phyloP scores from a whole-genome alignment of 2,113 vertebrate species.

The Malaclemys terrapin region DNA sequence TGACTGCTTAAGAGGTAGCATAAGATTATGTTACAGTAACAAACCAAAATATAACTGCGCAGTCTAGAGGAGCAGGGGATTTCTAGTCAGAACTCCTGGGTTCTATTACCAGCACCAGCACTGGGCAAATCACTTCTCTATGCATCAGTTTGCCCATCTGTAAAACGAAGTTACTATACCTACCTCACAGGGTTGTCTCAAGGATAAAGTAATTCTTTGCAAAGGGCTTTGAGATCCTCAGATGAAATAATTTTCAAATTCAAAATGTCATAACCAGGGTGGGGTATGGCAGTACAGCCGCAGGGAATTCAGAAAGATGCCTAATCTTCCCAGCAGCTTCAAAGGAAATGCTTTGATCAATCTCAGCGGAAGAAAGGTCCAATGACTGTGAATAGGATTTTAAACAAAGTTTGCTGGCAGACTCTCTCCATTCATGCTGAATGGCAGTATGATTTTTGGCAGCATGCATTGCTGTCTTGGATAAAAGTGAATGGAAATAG shows the following conservation, averaged over 20 bases:
- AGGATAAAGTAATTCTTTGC: background rate
- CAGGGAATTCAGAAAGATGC: background rate
- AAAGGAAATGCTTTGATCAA: background rate
- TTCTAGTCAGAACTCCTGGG: background rate
- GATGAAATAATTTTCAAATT: fast-evolving
- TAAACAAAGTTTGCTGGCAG: constrained; percentile 18
- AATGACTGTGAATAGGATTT: background rate
- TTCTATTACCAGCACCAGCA: background rate
- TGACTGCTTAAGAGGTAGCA: fast-evolving
- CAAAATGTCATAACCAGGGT: background rate
- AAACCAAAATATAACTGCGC: background rate
- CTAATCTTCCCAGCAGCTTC: background rate
- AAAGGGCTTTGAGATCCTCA: background rate
- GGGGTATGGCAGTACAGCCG: background rate
- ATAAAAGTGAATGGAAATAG: constrained; percentile 47
- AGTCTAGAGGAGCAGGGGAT: background rate
- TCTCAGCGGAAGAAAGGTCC: background rate
- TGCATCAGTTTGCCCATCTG: background rate
- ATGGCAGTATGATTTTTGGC: constrained; percentile 29
- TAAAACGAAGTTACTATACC: fast-evolving
- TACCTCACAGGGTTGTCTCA: background rate
- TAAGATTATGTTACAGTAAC: background rate
- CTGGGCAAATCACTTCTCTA: background rate
- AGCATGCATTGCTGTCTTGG: background rate
- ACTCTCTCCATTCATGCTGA: background rate